phyloP scores from a whole-genome alignment of 1,140 invertebrate genomes.

The Leptestheria dahalacensis region DNA sequence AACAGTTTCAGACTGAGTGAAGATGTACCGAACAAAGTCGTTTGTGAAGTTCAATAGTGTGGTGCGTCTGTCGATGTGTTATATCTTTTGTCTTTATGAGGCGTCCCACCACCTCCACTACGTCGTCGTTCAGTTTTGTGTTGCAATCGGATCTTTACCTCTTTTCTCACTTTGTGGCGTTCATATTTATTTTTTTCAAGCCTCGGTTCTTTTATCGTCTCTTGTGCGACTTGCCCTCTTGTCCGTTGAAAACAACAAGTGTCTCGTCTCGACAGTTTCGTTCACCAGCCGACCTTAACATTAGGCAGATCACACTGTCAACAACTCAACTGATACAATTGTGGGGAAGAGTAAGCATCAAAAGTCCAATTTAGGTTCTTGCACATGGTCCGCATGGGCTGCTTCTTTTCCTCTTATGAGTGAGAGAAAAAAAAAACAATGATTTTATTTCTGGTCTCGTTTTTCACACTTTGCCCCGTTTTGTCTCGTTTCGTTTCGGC shows the following conservation, averaged over 20 bases:
- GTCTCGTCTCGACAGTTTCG: too few species aligned
- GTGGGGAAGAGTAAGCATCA: not conserved
- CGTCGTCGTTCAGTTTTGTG: not conserved
- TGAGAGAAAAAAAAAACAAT: not conserved
- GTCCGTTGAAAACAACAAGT: too few species aligned
- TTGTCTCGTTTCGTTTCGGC: too few species aligned
- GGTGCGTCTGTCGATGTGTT: conserved; percentile 6
- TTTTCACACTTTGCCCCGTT: too few species aligned
- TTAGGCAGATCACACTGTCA: too few species aligned
- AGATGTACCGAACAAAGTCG: too few species aligned
- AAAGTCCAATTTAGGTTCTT: not conserved
- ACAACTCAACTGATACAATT: not conserved
- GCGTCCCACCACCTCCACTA: not conserved
- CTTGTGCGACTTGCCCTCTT: not conserved
- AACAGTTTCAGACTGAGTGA: too few species aligned
- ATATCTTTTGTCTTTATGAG: not conserved
- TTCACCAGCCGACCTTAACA: too few species aligned
- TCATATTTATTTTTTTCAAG: not conserved
- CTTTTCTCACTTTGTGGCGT: not conserved
- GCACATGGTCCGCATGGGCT: not conserved
- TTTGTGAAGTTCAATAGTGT: not conserved
- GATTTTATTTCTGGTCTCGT: too few species aligned
- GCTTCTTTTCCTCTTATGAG: not conserved
- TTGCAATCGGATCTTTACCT: not conserved
- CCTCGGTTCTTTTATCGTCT: not conserved